These are phyloP conservation scores for Propithecus coquereli DNA, from an alignment of 2,113 vertebrate genomes.

Conservation along the genomic window DNA sequence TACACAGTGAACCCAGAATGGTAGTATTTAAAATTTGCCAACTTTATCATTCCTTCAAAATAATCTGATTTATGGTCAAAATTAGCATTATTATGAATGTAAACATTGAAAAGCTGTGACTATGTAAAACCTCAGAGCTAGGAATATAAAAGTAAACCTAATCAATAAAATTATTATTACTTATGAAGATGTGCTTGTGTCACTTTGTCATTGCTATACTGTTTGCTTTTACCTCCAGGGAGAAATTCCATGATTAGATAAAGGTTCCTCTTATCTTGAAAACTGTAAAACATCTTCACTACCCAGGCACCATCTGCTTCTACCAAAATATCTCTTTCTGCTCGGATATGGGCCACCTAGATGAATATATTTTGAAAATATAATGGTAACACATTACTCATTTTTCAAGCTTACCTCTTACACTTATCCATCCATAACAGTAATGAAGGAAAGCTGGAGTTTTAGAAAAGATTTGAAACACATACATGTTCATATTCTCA, in stretches of 20 bases:
- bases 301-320: slow-evolving; percentile 99
- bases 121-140: not conserved
- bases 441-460: not conserved
- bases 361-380: slow-evolving; percentile 41
- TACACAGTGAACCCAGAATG: not conserved
- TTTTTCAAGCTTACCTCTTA: not conserved
- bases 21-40: not conserved
- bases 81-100: not conserved
- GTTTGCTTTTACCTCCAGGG: slow-evolving; percentile 89
- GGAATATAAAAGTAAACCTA: not conserved
- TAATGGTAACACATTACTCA: slow-evolving; percentile 11
- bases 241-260: slow-evolving; percentile 99
- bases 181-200: not conserved
- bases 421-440: not conserved
- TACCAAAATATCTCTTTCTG: slow-evolving; percentile 97
- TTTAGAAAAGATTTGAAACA: slow-evolving; percentile 10
- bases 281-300: slow-evolving; percentile 99
- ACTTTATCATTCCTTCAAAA: slow-evolving; percentile 24
- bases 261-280: slow-evolving; percentile 98
- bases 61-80: not conserved
- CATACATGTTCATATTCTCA: not conserved
- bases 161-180: not conserved
- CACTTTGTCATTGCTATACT: not conserved
- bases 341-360: slow-evolving; percentile 97
- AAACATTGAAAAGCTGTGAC: not conserved